Conservation (phyloP, 1,140 invertebrate genomes). For the Lasioglossum baleicum region DNA sequence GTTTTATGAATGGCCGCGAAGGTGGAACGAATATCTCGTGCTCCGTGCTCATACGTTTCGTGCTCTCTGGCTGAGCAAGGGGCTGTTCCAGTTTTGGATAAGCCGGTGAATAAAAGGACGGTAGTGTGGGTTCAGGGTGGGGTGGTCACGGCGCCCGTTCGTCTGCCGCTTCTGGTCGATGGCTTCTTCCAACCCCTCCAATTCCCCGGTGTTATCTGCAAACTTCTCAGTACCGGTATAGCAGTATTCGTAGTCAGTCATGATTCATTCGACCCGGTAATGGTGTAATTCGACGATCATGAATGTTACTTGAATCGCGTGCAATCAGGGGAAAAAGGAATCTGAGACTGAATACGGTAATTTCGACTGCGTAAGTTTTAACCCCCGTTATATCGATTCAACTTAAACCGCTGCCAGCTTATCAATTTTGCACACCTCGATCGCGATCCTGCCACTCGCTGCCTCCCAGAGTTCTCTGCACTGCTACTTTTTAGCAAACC, state of each 20-base stretch:
- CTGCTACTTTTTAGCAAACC: not conserved
- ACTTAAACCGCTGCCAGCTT: not conserved
- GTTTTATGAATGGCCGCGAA: conserved; percentile 56
- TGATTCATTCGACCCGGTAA: conserved; percentile 44
- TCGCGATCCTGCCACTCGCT: conserved; percentile 3
- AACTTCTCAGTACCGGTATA: conserved; percentile 67
- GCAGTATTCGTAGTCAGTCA: conserved; percentile 57
- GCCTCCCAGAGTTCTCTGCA: no score
- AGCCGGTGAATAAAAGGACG: conserved; percentile 25
- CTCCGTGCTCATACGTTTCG: conserved; percentile 45
- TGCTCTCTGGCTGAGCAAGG: conserved; percentile 24
- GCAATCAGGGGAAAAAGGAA: conserved; percentile 39
- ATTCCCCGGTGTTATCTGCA: conserved; percentile 41
- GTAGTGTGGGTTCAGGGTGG: not conserved
- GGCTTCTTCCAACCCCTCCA: conserved; percentile 56
- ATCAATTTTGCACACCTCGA: conserved; percentile 29
- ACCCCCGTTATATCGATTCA: conserved; percentile 26
- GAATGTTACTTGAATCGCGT: conserved; percentile 47
- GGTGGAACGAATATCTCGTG: conserved; percentile 57
- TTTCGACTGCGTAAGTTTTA: conserved; percentile 43
- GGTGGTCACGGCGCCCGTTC: conserved; percentile 55
- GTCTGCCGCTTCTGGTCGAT: conserved; percentile 66
- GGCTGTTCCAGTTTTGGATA: conserved; percentile 61
- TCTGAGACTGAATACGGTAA: not conserved
- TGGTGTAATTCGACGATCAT: conserved; percentile 50